Evolutionary conservation across 92 coral and sea anemone species (phyloP).

Genomic region (Porites evermanni): DNA sequence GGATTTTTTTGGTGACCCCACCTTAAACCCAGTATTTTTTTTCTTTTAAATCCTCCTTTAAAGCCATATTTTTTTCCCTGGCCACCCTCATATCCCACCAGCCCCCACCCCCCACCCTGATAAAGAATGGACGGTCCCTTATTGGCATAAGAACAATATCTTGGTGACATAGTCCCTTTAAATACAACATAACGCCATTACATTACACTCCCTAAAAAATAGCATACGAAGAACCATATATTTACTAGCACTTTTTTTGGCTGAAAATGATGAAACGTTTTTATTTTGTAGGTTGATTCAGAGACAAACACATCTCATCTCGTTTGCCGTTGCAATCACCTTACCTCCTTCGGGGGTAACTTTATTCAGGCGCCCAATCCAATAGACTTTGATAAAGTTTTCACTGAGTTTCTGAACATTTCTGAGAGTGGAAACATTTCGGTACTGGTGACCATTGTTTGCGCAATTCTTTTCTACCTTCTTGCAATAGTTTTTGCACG

Average conservation of each 20-base stretch:
- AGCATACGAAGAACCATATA: no score
- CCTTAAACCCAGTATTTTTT: no score
- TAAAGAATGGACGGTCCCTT: no score
- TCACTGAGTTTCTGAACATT: slow-evolving; percentile 33
- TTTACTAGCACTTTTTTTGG: not conserved
- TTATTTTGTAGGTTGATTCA: slow-evolving; percentile 11
- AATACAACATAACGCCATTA: no score
- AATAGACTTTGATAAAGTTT: slow-evolving; percentile 55
- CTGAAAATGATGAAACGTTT: not conserved
- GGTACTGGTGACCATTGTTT: slow-evolving; percentile 48
- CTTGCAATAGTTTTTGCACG: slow-evolving; percentile 33
- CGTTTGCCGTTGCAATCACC: slow-evolving; percentile 40
- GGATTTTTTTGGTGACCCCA: no score
- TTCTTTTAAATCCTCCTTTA: no score
- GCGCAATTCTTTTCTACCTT: slow-evolving; percentile 29
- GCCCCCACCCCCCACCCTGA: no score
- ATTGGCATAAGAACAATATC: no score
- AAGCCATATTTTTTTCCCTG: no score
- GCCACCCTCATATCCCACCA: no score
- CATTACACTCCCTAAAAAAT: not conserved
- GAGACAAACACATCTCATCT: slow-evolving; percentile 32
- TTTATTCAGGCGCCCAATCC: slow-evolving; percentile 46
- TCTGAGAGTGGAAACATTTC: slow-evolving; percentile 48
- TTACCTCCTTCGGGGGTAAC: slow-evolving; percentile 51
- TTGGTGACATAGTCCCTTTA: no score